A percentile compares a stretch with the other conserved stretches of the same genome.
Conservation (phyloP, 2,797 vertebrate genomes). For the Limnodromus scolopaceus region DNA sequence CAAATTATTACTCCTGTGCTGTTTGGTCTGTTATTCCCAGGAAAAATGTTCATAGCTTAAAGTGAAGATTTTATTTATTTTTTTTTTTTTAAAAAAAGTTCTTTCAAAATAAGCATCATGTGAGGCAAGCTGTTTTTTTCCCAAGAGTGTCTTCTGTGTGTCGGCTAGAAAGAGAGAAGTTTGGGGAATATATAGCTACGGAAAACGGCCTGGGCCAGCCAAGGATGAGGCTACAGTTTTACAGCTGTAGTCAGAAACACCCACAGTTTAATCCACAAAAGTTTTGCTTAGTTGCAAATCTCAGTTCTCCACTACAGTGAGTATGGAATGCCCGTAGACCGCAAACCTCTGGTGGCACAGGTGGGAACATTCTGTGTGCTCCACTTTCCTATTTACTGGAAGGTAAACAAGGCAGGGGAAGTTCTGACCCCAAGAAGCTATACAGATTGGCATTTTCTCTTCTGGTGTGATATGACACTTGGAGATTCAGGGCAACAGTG, state of each 20-base stretch:
- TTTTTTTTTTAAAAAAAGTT: neutral
- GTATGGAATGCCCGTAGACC: neutral
- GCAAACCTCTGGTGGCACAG: neutral
- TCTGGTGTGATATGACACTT: neutral
- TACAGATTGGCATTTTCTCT: neutral
- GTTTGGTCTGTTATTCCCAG: neutral
- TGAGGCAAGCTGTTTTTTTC: neutral
- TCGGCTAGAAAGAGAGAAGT: neutral
- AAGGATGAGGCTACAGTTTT: neutral
- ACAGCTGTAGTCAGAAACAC: neutral
- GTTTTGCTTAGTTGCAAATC: neutral
- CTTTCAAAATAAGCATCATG: neutral
- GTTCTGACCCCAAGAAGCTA: neutral
- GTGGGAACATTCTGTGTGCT: neutral
- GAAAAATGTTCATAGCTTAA: neutral
- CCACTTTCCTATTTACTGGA: neutral
- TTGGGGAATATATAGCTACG: rapidly evolving
- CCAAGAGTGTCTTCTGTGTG: neutral
- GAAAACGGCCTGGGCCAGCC: neutral
- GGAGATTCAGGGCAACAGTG: neutral
- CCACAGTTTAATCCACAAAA: neutral
- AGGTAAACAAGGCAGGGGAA: neutral
- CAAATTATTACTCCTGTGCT: neutral
- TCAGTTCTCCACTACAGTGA: neutral
- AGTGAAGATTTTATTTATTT: neutral